Evolutionary conservation across 2,113 vertebrate species (phyloP).

Genomic region (Phyllopteryx taeniolatus): DNA sequence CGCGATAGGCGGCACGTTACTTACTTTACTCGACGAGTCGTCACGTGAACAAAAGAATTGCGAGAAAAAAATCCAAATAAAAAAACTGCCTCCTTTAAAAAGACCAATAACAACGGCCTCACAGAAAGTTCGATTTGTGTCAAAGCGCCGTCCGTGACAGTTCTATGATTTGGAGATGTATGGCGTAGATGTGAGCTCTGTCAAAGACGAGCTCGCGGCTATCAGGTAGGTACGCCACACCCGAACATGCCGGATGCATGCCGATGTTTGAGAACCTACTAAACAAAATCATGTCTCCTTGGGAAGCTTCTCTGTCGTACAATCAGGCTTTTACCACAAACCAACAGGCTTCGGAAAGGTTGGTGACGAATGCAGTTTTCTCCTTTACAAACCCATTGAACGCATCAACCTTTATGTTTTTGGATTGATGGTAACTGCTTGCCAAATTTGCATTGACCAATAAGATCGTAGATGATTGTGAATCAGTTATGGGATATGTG

Average conservation of each 20-base stretch:
- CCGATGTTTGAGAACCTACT: constrained; percentile 58
- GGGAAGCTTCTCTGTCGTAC: constrained; percentile 73
- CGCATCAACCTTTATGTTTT: constrained; percentile 82
- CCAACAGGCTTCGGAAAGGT: constrained; percentile 84
- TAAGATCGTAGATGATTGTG: background rate
- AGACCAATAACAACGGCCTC: constrained; percentile 7
- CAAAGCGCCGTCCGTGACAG: background rate
- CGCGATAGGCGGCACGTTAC: no score
- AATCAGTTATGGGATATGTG: background rate
- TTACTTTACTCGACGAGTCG: no score
- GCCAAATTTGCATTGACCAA: constrained; percentile 48
- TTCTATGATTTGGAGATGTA: background rate
- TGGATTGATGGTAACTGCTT: constrained; percentile 85
- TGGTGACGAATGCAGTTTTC: constrained; percentile 71
- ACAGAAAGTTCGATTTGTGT: constrained; percentile 69
- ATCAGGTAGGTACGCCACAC: constrained; percentile 69
- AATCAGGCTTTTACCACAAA: constrained; percentile 84
- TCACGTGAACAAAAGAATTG: background rate
- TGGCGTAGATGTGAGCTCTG: constrained; percentile 60
- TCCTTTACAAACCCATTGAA: constrained; percentile 46
- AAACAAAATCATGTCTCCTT: constrained; percentile 71
- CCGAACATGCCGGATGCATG: constrained; percentile 60
- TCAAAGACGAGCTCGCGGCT: constrained; percentile 46
- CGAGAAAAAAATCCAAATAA: background rate
- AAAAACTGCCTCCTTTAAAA: background rate